phyloP scores from a whole-genome alignment of 2,797 vertebrate genomes.

The Novumbra hubbsi region DNA sequence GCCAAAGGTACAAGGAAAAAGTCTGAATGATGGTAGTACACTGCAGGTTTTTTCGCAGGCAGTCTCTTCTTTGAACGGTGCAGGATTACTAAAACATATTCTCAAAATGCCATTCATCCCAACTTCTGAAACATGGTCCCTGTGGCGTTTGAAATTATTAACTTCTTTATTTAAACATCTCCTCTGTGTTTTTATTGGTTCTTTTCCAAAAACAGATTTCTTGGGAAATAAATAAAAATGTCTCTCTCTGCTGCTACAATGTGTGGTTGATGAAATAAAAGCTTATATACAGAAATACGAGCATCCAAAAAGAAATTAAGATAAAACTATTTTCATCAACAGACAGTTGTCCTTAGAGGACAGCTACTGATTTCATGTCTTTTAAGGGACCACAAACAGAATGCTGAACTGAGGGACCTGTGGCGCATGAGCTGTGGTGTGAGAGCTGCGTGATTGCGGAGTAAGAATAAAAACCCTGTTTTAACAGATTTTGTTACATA shows the following conservation, averaged over 20 bases:
- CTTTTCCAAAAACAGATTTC: conserved; percentile 8
- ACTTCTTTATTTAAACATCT: conserved; percentile 31
- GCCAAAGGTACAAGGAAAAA: conserved; percentile 21
- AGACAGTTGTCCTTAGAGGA: background rate
- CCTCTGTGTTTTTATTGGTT: conserved; percentile 11
- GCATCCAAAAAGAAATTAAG: background rate
- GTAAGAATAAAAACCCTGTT: background rate
- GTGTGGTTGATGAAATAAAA: background rate
- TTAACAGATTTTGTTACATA: too few relatives aligned
- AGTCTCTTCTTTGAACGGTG: conserved; percentile 20
- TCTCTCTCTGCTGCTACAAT: background rate
- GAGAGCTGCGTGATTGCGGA: background rate
- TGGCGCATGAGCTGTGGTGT: too few relatives aligned
- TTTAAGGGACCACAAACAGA: background rate
- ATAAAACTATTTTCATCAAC: conserved; percentile 1
- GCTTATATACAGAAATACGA: background rate
- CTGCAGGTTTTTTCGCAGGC: conserved; percentile 26
- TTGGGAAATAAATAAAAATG: background rate
- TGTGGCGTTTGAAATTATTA: conserved; percentile 38
- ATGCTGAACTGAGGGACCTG: too few relatives aligned
- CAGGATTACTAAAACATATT: conserved; percentile 45
- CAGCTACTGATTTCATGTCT: background rate
- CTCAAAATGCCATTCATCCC: conserved; percentile 41
- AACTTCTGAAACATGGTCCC: conserved; percentile 30
- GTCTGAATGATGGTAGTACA: conserved; percentile 20